A percentile compares a stretch with the other conserved stretches of the same genome.
Evolutionary conservation across 2,113 vertebrate genomes (phyloP).

Genomic region (Hemichromis elongatus): DNA sequence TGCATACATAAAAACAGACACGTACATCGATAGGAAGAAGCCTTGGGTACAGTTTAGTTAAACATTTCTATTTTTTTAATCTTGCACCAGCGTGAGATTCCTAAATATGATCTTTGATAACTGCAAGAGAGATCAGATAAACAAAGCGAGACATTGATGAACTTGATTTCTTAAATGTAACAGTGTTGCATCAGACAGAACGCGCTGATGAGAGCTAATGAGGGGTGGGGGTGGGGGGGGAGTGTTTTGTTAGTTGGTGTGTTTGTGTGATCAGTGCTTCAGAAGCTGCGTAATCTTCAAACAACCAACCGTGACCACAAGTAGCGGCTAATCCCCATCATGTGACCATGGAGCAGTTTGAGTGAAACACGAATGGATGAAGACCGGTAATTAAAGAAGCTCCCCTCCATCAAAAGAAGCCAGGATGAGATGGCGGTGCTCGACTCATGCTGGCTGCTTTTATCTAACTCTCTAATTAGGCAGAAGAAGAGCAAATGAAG

Average conservation of each 20-base stretch:
- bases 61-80: background rate
- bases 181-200: constrained; percentile 14
- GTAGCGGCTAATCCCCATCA: constrained; percentile 49
- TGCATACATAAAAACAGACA: constrained; percentile 3
- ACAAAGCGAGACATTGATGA: background rate
- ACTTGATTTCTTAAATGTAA: background rate
- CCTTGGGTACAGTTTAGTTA: background rate
- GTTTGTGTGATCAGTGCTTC: constrained; percentile 31
- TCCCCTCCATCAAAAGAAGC: constrained; percentile 49
- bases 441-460: constrained; percentile 57
- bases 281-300: constrained; percentile 54
- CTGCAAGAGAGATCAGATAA: background rate
- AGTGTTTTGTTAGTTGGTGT: constrained; percentile 26
- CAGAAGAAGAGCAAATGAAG: constrained; percentile 24
- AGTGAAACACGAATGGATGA: constrained; percentile 49
- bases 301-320: constrained; percentile 43
- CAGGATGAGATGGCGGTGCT: constrained; percentile 48
- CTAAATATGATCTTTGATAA: background rate
- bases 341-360: constrained; percentile 52
- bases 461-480: constrained; percentile 62
- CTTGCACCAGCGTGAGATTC: background rate
- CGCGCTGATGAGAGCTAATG: background rate
- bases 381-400: constrained; percentile 54
- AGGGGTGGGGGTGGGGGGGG: background rate
- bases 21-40: background rate